Conservation (phyloP, 2,888 invertebrate species). For the Incurvaria masculella region DNA sequence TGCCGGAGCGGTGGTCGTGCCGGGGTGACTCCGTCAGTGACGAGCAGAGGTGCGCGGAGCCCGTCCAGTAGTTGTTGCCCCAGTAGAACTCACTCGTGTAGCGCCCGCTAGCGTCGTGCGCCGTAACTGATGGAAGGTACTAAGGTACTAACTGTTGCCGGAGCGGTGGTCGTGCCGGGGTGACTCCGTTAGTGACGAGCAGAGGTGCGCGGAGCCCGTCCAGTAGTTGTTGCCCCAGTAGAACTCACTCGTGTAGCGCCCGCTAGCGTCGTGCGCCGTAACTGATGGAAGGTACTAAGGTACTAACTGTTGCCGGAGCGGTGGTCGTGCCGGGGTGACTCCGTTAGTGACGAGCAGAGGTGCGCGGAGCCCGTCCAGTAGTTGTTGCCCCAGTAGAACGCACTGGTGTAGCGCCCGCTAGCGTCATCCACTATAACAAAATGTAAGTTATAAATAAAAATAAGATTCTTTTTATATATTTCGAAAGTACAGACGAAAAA, state of each 20-base stretch:
- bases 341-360: conserved; percentile 64
- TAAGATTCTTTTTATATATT: no score
- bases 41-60: conserved; percentile 69
- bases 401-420: conserved; percentile 72
- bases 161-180: conserved; percentile 25
- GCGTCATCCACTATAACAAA: conserved; percentile 53
- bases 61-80: conserved; percentile 81
- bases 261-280: conserved; percentile 73
- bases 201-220: conserved; percentile 72
- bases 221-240: conserved; percentile 82
- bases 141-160: conserved; percentile 31
- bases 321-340: conserved; percentile 26
- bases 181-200: conserved; percentile 62
- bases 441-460: no score
- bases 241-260: conserved; percentile 74
- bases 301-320: background rate
- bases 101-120: conserved; percentile 66
- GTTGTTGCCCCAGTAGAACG: conserved; percentile 80
- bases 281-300: conserved; percentile 21
- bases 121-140: conserved; percentile 35
- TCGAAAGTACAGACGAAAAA: no score
- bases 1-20: conserved; percentile 16
- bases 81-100: conserved; percentile 78
- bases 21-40: conserved; percentile 46
- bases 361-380: conserved; percentile 77